A percentile compares a stretch with the other conserved stretches of the same genome.
Evolutionary conservation across 2,113 vertebrate species (phyloP).

Genomic region (Laticauda colubrina): DNA sequence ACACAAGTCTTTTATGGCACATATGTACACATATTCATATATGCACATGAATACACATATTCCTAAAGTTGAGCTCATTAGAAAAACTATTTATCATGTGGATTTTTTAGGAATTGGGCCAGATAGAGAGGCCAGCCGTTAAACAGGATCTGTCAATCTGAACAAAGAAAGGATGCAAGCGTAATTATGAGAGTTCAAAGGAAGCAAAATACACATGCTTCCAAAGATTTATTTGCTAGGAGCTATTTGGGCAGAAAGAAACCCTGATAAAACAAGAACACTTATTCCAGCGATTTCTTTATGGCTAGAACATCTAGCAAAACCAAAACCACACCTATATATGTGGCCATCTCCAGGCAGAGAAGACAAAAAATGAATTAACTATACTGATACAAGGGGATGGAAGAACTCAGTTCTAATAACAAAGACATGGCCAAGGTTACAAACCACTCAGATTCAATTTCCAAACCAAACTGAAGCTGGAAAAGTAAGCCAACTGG

Average conservation of each 20-base stretch:
- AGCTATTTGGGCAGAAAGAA: background rate
- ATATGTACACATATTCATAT: background rate
- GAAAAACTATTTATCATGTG: background rate
- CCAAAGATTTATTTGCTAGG: background rate
- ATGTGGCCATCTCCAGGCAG: background rate
- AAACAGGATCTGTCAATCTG: background rate
- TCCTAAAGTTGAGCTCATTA: background rate
- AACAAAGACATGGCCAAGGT: background rate
- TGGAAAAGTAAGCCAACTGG: background rate
- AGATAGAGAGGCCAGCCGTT: background rate
- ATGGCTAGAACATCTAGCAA: background rate
- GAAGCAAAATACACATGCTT: background rate
- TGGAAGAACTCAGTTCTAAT: background rate
- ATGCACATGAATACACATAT: background rate
- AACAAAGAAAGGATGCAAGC: conserved; percentile 1
- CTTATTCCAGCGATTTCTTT: background rate
- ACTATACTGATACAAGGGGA: background rate
- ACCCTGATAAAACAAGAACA: background rate
- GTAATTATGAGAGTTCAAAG: conserved; percentile 4
- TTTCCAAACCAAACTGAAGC: background rate
- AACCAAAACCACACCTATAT: background rate
- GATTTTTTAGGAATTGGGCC: background rate
- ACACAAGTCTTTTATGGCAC: background rate
- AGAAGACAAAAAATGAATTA: background rate
- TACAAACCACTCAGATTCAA: background rate